Evolutionary conservation across 2,888 invertebrate genomes (phyloP), one percentile per base, ranked within the genome.

Genomic region (Apotomis capreana): DNA sequence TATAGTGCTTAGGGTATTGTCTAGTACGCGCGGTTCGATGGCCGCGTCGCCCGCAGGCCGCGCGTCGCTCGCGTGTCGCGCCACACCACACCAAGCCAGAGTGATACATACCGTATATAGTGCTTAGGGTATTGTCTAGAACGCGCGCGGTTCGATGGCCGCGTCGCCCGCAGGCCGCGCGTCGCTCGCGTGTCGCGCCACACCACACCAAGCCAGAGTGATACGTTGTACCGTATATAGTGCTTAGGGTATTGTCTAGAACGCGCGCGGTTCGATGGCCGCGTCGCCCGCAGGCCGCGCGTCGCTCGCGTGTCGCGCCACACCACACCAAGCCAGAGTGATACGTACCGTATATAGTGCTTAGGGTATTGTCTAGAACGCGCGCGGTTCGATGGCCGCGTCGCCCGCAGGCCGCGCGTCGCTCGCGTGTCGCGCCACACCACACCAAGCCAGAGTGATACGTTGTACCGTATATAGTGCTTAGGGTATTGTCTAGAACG

Each of bases 351-450:
- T 15, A 15, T 15, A 15, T 15, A 87, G 86, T 88, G 82, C 90
- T 83, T 81, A 81, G 85, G 81, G 84, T 85, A 85, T 87, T 80
- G 86, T 87, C 86, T 88, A 92, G 87, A 87, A 84, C 86, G 87
- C 88, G 90, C 90, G 90, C 92, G 89, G 88, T 84, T n/a, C n/a
- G n/a, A n/a, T n/a, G n/a, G n/a, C n/a, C n/a, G n/a, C 89, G 87
- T 81, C 86, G 87, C 88, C 84, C 88, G 87, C 85, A 78, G 85
- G 89, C 89, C 88, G 87, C 90, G 90, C 90, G 89, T 88, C 87
- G 87, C 87, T 85, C 84, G 83, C 84, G 80, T 76, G 84, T 81
- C 87, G 84, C 88, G 84, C 15, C 90, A 85, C 87, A 87, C 86
- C 83, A 87, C 92, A 92, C 92, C 86, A 89, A 91, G 85, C 80